phyloP scores from a whole-genome alignment of 2,888 invertebrate genomes.

The Glyphotaelius pellucidus region DNA sequence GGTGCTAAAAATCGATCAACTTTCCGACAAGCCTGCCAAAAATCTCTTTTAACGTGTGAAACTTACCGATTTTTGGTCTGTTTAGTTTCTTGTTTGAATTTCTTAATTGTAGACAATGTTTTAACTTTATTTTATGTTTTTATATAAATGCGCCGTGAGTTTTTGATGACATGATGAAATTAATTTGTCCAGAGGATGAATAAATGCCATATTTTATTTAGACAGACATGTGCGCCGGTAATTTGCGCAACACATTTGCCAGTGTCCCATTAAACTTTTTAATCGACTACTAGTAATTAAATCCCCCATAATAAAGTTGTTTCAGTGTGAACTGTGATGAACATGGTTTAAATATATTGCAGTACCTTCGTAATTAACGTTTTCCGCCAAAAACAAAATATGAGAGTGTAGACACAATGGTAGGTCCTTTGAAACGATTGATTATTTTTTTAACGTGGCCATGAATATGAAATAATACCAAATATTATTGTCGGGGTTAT shows the following conservation, averaged over 20 bases:
- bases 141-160: background rate
- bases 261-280: background rate
- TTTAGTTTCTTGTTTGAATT: background rate
- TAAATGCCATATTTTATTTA: background rate
- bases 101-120: background rate
- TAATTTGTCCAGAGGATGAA: background rate
- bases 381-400: background rate
- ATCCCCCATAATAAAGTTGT: background rate
- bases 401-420: background rate
- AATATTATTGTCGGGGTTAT: no score
- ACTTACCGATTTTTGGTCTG: background rate
- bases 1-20: background rate
- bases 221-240: background rate
- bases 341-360: background rate
- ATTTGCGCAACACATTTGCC: constrained; percentile 18
- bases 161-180: background rate
- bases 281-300: background rate
- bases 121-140: background rate
- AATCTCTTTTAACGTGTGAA: background rate
- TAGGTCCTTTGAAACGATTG: background rate
- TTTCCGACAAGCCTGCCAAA: background rate
- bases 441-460: background rate
- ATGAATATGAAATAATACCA: background rate
- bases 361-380: background rate
- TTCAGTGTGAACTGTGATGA: background rate